Evolutionary conservation across 2,113 vertebrate genomes (phyloP).

Genomic region (Scophthalmus maximus): DNA sequence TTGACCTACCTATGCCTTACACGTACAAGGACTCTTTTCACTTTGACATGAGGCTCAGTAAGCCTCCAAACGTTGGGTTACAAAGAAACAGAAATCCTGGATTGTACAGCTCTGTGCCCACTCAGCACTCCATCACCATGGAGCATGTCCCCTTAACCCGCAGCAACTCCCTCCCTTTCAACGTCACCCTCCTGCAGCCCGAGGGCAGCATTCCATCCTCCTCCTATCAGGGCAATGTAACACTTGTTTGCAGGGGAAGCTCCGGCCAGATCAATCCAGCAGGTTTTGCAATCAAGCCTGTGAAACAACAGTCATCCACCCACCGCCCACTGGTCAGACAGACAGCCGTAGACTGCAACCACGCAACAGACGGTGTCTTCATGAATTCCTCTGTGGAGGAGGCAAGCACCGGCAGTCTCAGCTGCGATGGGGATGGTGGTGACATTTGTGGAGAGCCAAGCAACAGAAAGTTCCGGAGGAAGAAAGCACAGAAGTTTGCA

Average conservation of each 20-base stretch:
- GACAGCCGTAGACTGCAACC: constrained; percentile 90
- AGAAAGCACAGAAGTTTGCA: constrained; percentile 89
- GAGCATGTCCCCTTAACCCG: constrained; percentile 88
- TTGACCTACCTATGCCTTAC: constrained; percentile 95
- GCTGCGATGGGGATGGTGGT: constrained; percentile 63
- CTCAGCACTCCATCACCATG: constrained; percentile 83
- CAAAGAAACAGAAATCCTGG: constrained; percentile 76
- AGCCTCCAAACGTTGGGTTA: constrained; percentile 63
- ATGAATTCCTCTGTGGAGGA: constrained; percentile 72
- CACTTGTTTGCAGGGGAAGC: constrained; percentile 63
- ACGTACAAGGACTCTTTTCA: constrained; percentile 97
- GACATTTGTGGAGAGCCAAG: constrained; percentile 67
- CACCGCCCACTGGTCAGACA: constrained; percentile 92
- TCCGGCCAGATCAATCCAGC: constrained; percentile 73
- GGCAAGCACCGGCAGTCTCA: constrained; percentile 59
- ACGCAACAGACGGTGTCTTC: constrained; percentile 67
- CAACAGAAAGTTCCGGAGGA: constrained; percentile 83
- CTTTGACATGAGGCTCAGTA: constrained; percentile 89
- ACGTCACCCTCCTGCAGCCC: constrained; percentile 73
- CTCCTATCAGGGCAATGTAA: constrained; percentile 55
- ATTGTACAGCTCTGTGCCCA: constrained; percentile 90
- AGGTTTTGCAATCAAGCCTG: constrained; percentile 69
- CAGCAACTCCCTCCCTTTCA: constrained; percentile 92
- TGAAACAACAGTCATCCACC: constrained; percentile 83
- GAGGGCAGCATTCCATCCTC: constrained; percentile 58